Base-by-base conservation (phyloP, 1,140 invertebrate genomes). In the Agraylea sexmaculata region DNA sequence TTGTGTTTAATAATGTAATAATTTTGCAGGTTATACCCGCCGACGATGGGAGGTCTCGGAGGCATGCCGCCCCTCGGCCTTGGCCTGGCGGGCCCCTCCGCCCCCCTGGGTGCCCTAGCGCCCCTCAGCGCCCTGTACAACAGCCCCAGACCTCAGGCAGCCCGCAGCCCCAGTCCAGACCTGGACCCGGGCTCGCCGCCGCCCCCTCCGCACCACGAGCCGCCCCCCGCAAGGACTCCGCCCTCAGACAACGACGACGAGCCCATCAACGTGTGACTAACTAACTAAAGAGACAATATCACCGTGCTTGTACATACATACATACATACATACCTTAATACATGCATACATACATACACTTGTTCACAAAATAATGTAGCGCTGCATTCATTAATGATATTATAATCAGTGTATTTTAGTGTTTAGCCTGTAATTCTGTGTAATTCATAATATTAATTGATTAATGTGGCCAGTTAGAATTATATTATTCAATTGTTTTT, bases 61-160 rank as follows among this genome's bases (percentile, higher is more conserved):
- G 44, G 44, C 2, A 47, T 47, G 21, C 41, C 43, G 11, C 47
- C 47, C 5, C 49, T 65, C 21, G 70, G 70, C 8, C 52, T 73
- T 37, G 69, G 68, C 41, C 58, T 80, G 20, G 73, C 78, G 8
- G 74, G 75, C 17, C 75, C 77, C 2, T 77, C 75, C 18, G 70
- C 73, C 44, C 50, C 64, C 37, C 51, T 59, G 39, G 52, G 67
- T 49, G 63, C 69, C 2, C 65, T 70, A 8, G 63, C 61, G 3
- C 40, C 40, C 19, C 35, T 50, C 34, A 58, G 47, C 55, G 60
- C 40, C 52, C 58, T 34, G 19, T 59, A 57, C 49, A 53, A 7
- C 48, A 34, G 45, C 40, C 40, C 51, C 43, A 34, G 50, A 33
- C 33, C 34, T 35, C 15, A 44, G 42, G 45, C 27, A n/a, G 37